phyloP scores from a whole-genome alignment of 2,888 invertebrate species.

The Sialis lutaria region DNA sequence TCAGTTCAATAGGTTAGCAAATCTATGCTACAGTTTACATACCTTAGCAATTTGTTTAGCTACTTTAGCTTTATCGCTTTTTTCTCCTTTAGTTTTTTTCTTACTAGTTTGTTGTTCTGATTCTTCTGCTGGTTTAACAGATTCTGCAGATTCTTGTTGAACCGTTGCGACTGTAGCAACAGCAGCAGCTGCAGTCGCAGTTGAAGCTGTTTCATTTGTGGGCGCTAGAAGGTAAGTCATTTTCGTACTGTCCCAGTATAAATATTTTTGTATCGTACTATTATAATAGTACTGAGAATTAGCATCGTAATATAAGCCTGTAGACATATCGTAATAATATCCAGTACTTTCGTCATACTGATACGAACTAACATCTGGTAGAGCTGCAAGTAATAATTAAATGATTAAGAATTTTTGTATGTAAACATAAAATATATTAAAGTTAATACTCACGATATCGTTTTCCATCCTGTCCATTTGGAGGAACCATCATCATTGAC shows the following conservation, averaged over 20 bases:
- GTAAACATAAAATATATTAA: not conserved
- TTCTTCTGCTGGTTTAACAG: slow-evolving; percentile 13
- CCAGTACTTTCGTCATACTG: slow-evolving; percentile 90
- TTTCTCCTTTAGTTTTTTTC: slow-evolving; percentile 54
- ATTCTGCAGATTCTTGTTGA: slow-evolving; percentile 9
- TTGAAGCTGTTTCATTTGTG: slow-evolving; percentile 18
- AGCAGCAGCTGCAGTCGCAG: slow-evolving; percentile 18
- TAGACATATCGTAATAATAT: slow-evolving; percentile 86
- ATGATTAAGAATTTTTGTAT: slow-evolving; percentile 3
- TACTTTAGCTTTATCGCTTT: slow-evolving; percentile 89
- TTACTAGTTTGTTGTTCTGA: slow-evolving; percentile 21
- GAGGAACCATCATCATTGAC: slow-evolving; percentile 29
- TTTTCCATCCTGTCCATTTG: slow-evolving; percentile 46
- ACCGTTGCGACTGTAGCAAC: slow-evolving; percentile 12
- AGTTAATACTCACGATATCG: slow-evolving; percentile 33
- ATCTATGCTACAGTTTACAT: slow-evolving; percentile 1
- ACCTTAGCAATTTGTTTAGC: slow-evolving; percentile 94
- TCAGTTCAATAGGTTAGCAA: too few species aligned
- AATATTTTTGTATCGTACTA: slow-evolving; percentile 72
- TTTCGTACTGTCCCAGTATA: slow-evolving; percentile 81
- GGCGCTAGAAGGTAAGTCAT: slow-evolving; percentile 41
- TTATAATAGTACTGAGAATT: slow-evolving; percentile 95
- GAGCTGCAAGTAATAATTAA: slow-evolving; percentile 23
- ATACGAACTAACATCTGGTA: slow-evolving; percentile 82
- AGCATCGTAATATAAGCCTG: slow-evolving; percentile 92